Evolutionary conservation across 2,113 vertebrate genomes (phyloP).

Genomic region (Cephalopterus ornatus): DNA sequence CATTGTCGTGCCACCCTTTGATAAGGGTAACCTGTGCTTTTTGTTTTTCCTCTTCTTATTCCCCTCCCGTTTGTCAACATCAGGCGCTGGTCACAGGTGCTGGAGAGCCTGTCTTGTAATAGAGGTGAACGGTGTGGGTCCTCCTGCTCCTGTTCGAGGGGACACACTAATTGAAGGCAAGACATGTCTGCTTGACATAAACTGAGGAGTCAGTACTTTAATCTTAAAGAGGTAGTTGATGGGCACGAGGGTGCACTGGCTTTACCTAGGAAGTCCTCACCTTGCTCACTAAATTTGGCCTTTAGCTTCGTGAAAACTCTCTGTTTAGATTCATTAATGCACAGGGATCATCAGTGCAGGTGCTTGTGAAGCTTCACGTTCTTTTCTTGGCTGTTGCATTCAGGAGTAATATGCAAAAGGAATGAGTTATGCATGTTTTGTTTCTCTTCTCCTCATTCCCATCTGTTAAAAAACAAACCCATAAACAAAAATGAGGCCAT

Average conservation of each 20-base stretch:
- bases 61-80: neutral
- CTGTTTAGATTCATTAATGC: neutral
- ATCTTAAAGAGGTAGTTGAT: neutral
- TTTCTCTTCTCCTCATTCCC: neutral
- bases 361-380: neutral
- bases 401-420: neutral
- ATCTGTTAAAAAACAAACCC: slow-evolving; percentile 13
- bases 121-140: neutral
- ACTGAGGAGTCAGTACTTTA: neutral
- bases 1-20: neutral
- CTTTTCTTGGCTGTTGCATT: neutral
- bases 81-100: neutral
- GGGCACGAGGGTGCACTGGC: accelerated
- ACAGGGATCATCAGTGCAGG: neutral
- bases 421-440: neutral
- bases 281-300: neutral
- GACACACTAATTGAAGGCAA: neutral
- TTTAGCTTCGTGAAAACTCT: neutral
- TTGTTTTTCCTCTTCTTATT: neutral
- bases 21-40: neutral
- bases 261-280: neutral
- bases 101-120: neutral
- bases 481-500: neutral
- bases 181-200: neutral
- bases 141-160: neutral